Percentiles rank a stretch among this genome's conserved stretches.
phyloP scores from a whole-genome alignment of 1,140 invertebrate genomes.

The Drosophila rhopaloa region DNA sequence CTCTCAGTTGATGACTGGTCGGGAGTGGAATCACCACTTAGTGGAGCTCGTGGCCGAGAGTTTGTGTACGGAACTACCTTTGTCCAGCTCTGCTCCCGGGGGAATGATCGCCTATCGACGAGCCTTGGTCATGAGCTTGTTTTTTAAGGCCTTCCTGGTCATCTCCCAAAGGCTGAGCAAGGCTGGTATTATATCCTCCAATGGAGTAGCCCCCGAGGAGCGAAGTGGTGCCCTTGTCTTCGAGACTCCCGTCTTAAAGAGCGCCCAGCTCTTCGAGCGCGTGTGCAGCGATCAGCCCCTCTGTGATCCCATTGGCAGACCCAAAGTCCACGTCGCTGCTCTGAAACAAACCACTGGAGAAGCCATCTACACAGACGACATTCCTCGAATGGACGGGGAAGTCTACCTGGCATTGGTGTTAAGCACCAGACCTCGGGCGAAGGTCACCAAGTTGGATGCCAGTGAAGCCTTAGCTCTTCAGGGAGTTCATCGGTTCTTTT shows the following conservation, averaged over 20 bases:
- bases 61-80: slow-evolving; percentile 91
- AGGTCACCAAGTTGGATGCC: slow-evolving; percentile 90
- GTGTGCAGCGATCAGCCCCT: slow-evolving; percentile 87
- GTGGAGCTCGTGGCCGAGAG: slow-evolving; percentile 88
- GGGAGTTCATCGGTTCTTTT: slow-evolving; percentile 91
- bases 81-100: slow-evolving; percentile 93
- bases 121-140: slow-evolving; percentile 93
- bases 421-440: slow-evolving; percentile 92
- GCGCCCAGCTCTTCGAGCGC: slow-evolving; percentile 93
- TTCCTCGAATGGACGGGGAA: slow-evolving; percentile 90
- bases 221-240: slow-evolving; percentile 87
- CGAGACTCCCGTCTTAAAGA: slow-evolving; percentile 87
- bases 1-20: slow-evolving; percentile 87
- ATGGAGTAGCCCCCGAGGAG: slow-evolving; percentile 82
- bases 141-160: slow-evolving; percentile 94
- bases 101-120: slow-evolving; percentile 95
- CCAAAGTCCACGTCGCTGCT: slow-evolving; percentile 92
- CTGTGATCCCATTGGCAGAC: slow-evolving; percentile 92
- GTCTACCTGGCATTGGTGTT: slow-evolving; percentile 91
- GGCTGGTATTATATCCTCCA: slow-evolving; percentile 81
- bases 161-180: slow-evolving; percentile 87
- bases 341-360: slow-evolving; percentile 96
- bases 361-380: slow-evolving; percentile 96
- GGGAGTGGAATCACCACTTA: slow-evolving; percentile 90
- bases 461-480: slow-evolving; percentile 89